Percentiles rank a stretch among this genome's conserved stretches.
Evolutionary conservation across 1,140 invertebrate genomes (phyloP).

Genomic region (Paramacrobiotus metropolitanus): DNA sequence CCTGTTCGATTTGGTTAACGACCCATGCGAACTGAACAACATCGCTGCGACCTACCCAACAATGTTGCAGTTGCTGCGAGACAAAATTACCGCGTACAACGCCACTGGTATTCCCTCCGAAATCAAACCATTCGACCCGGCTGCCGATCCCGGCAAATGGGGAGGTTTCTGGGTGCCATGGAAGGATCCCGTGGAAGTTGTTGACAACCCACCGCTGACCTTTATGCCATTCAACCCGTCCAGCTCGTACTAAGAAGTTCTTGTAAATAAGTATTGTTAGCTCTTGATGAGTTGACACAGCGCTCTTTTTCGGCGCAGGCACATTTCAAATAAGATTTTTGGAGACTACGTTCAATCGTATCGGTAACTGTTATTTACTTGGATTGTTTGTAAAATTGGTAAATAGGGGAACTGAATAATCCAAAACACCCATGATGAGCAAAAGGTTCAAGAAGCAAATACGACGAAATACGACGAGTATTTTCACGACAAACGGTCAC

Average conservation of each 20-base stretch:
- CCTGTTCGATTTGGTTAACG: slow-evolving; percentile 19
- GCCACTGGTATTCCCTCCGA: not conserved
- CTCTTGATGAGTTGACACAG: too few relatives aligned
- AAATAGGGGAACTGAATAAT: too few relatives aligned
- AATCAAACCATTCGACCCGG: not conserved
- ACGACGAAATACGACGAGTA: too few relatives aligned
- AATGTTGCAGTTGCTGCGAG: slow-evolving; percentile 11
- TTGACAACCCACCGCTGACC: not conserved
- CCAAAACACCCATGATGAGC: too few relatives aligned
- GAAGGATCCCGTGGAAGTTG: not conserved
- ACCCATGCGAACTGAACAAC: slow-evolving; percentile 23
- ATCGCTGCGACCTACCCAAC: slow-evolving; percentile 13
- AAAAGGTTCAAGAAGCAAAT: too few relatives aligned
- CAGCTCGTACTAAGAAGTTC: not conserved
- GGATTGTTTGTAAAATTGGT: too few relatives aligned
- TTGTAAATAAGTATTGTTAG: too few relatives aligned
- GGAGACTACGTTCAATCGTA: too few relatives aligned
- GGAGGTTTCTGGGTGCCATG: not conserved
- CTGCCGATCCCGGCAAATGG: not conserved
- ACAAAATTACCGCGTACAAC: not conserved
- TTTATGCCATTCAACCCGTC: not conserved
- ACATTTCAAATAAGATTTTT: too few relatives aligned
- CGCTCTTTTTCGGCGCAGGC: too few relatives aligned
- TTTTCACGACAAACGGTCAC: too few relatives aligned
- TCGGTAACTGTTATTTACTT: too few relatives aligned